These are phyloP conservation scores for Lysandra bellargus DNA, from an alignment of 2,888 invertebrate species.

Conservation along the genomic window DNA sequence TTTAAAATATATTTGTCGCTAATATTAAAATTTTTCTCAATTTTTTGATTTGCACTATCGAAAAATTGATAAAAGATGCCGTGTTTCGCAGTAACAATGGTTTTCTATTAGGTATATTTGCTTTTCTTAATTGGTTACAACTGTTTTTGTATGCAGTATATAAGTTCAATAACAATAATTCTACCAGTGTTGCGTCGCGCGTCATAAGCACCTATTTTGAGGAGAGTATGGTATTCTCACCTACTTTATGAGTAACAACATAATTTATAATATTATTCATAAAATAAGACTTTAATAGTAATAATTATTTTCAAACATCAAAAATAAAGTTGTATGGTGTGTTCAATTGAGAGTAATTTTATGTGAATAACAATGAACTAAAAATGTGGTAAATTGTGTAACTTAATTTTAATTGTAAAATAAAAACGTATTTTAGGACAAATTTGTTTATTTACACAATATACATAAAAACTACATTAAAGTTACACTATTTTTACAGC, in stretches of 20 bases:
- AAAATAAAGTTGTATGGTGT: not conserved
- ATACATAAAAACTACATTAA: constrained; percentile 4
- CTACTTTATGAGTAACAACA: no score
- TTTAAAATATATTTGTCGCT: not conserved
- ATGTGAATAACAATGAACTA: constrained; percentile 5
- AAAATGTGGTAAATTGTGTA: constrained; percentile 2
- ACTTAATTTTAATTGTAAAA: constrained; percentile 13
- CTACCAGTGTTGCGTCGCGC: no score
- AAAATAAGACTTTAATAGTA: not conserved
- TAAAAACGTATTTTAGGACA: constrained; percentile 16
- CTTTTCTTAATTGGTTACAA: not conserved
- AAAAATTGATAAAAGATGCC: not conserved
- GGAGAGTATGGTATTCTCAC: not conserved
- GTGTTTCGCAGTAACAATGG: not conserved
- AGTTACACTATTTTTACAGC: not conserved
- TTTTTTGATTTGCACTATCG: not conserved
- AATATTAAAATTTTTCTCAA: not conserved
- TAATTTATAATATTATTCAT: not conserved
- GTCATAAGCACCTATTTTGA: not conserved
- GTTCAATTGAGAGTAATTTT: not conserved
- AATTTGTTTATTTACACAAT: constrained; percentile 11
- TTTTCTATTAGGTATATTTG: not conserved
- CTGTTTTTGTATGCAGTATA: not conserved
- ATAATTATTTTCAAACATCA: not conserved
- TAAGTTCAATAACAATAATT: not conserved